These are phyloP conservation scores for Peromyscus maniculatus DNA, from an alignment of 2,113 vertebrate genomes.

Conservation along the genomic window DNA sequence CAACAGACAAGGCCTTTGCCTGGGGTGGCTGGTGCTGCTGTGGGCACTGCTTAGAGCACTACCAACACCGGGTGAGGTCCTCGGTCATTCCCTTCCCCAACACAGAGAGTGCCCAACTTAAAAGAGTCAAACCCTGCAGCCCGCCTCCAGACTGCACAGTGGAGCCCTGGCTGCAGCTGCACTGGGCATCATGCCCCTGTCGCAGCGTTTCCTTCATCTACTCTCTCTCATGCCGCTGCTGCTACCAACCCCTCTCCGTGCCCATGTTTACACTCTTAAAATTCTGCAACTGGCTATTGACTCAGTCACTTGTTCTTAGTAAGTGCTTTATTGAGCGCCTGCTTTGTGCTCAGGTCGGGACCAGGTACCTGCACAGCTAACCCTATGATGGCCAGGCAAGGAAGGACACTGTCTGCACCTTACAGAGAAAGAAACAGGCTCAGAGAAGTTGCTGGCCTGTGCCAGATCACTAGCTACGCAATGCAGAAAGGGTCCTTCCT, in stretches of 20 bases:
- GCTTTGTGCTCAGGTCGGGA: background rate
- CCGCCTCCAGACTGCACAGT: too few relatives aligned
- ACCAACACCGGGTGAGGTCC: too few relatives aligned
- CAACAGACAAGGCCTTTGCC: background rate
- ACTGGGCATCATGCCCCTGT: background rate
- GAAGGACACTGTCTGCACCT: background rate
- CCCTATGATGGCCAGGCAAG: background rate
- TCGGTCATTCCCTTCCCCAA: background rate
- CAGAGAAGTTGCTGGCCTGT: background rate
- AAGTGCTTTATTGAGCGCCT: background rate
- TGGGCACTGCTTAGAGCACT: background rate
- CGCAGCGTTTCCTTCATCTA: background rate
- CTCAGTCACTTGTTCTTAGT: background rate
- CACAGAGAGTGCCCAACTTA: background rate
- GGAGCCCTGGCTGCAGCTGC: background rate
- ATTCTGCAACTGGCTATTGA: background rate
- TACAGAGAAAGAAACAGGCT: background rate
- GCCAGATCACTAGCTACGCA: background rate
- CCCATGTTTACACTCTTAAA: background rate
- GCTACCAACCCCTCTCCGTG: background rate
- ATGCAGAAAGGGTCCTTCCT: background rate
- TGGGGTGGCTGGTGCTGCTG: rapidly evolving
- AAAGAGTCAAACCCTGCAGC: background rate
- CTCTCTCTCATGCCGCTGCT: background rate
- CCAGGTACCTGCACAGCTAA: background rate